Base-by-base conservation (phyloP, 1,140 invertebrate species). In the Drosophila repletoides region DNA sequence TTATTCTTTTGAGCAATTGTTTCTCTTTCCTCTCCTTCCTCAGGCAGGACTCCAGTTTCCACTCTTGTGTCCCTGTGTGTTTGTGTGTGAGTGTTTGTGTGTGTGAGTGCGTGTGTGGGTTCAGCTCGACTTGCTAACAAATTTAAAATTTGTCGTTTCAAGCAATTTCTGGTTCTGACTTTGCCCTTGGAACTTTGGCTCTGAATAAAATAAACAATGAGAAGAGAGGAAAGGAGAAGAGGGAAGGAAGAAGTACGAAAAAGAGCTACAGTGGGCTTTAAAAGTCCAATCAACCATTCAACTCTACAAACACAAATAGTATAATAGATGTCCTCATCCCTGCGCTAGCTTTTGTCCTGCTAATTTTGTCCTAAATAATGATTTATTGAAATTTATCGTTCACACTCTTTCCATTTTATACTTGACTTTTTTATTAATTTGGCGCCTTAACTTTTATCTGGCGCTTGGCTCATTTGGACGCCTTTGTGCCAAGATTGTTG, bases 121-220 rank as follows among this genome's bases (percentile, higher is more conserved):
- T 76, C 55, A 51, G 56, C 67, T 63, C 56, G 61, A 61, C 48
- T 49, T 49, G 74, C 58, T 63, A 63, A 84, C 79, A 83, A 83
- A 83, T 83, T 84, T 84, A 84, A 83, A 84, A 83, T 77, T 77
- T 83, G 79, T 84, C 79, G 60, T 77, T 66, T 73, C 74, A 63
- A 73, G 74, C 79, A 75, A 74, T 71, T 77, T 68, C 46, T 66
- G 56, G 53, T 53, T n/a, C 56, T 38, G 45, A 53, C 40, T 15
- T 49, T 43, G 63, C 41, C 60, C 69, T 70, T 52, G 22, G 22
- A 24, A 28, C 33, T 19, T 40, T 66, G 24, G 24, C 38, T 9
- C 31, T 61, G 29, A 60, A 60, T 51, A 45, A 51, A 65, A 68
- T 53, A 33, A 34, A 21, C 5, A 3, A 46, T 10, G 51, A 58